Conservation (phyloP, 2,113 vertebrate genomes). For the Todiramphus saurophagus region DNA sequence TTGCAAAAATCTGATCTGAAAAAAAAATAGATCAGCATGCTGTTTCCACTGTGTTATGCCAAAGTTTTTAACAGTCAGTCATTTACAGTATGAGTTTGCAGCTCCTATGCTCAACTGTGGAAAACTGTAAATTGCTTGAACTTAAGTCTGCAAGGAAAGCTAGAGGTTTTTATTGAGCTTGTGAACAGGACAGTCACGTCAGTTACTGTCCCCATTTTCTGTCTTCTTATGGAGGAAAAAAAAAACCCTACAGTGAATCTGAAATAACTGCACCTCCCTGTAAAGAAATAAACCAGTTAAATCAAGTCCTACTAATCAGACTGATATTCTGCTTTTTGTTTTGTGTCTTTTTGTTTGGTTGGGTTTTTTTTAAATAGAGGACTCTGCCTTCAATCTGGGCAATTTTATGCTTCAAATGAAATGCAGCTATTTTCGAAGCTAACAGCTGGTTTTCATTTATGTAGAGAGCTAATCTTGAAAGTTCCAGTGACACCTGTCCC, state of each 20-base stretch:
- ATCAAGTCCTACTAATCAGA: neutral
- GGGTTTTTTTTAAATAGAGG: neutral
- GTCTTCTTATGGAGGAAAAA: neutral
- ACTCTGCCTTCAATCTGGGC: neutral
- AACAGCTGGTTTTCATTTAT: neutral
- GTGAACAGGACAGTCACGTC: neutral
- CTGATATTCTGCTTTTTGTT: neutral
- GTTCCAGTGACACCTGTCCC: neutral
- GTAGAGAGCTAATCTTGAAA: neutral
- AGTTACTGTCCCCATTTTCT: neutral
- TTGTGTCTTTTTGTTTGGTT: neutral
- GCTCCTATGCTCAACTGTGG: neutral
- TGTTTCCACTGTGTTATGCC: neutral
- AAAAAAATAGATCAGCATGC: neutral
- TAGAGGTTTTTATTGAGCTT: neutral
- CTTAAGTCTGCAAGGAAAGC: neutral
- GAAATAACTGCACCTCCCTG: neutral
- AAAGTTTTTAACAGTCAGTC: constrained; percentile 3
- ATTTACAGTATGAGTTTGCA: neutral
- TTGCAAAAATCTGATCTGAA: neutral
- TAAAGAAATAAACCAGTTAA: neutral
- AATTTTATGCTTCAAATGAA: neutral
- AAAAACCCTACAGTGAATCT: neutral
- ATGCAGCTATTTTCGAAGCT: neutral
- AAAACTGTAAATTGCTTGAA: neutral